Conservation (phyloP, 2,113 vertebrate species). For the Saccopteryx bilineata region DNA sequence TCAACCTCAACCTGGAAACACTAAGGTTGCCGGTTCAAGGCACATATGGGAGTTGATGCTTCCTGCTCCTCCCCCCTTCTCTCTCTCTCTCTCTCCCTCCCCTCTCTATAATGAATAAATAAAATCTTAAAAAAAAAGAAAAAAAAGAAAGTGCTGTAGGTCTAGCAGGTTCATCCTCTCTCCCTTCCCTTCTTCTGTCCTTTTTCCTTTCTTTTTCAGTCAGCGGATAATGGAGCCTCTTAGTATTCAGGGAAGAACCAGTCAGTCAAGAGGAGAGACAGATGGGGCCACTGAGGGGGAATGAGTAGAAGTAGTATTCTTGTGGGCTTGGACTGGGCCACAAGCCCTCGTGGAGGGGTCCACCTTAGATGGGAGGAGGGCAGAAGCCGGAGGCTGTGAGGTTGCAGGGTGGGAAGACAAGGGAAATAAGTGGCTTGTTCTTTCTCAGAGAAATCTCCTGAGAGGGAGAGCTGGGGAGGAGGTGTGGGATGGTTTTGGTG, state of each 20-base stretch:
- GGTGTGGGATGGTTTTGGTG: background rate
- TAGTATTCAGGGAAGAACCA: background rate
- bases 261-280: background rate
- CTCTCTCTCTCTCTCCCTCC: too few species aligned
- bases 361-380: background rate
- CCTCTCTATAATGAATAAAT: too few species aligned
- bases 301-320: background rate
- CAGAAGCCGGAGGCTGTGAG: background rate
- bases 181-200: too few species aligned
- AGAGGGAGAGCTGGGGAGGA: background rate
- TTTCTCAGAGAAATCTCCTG: background rate
- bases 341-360: too few species aligned
- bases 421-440: background rate
- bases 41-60: too few species aligned
- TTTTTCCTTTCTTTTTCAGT: background rate
- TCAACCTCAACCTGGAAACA: too few species aligned
- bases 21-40: too few species aligned
- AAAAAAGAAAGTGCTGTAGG: too few species aligned
- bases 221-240: background rate
- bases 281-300: background rate
- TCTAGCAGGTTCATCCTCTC: background rate
- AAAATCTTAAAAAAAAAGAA: too few species aligned
- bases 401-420: background rate
- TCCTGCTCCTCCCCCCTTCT: too few species aligned
- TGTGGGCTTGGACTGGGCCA: background rate